Evolutionary conservation across 2,113 vertebrate genomes (phyloP).

Genomic region (Motacilla tschutschensis): DNA sequence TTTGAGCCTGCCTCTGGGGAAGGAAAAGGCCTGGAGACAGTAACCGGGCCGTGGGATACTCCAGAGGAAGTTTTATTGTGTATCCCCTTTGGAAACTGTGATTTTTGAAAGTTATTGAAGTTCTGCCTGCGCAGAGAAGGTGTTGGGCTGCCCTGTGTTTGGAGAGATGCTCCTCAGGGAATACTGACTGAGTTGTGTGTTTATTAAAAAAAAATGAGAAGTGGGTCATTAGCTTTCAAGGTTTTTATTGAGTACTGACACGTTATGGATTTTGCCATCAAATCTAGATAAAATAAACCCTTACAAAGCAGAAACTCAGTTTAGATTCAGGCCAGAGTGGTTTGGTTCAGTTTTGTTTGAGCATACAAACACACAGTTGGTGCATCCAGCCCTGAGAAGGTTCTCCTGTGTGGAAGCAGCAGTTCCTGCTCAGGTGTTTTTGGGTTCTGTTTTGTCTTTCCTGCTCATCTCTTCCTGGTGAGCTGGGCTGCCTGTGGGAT

Average conservation of each 20-base stretch:
- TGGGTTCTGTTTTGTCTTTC: not conserved
- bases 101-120: not conserved
- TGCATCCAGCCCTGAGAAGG: rapidly evolving
- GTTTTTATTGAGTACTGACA: not conserved
- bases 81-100: not conserved
- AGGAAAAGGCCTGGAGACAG: rapidly evolving
- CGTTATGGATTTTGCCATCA: not conserved
- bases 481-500: not conserved
- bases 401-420: not conserved
- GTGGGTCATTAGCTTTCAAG: not conserved
- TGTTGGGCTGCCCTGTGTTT: not conserved
- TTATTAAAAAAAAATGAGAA: not conserved
- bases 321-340: not conserved
- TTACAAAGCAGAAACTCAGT: not conserved
- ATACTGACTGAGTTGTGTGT: not conserved
- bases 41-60: rapidly evolving
- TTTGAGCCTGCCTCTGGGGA: not conserved
- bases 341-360: not conserved
- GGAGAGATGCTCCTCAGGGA: not conserved
- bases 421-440: not conserved
- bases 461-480: not conserved
- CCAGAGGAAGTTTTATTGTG: not conserved
- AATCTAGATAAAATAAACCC: not conserved
- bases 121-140: not conserved
- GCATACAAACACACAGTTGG: rapidly evolving